Percentiles rank a stretch among this genome's conserved stretches.
These are phyloP conservation scores for Popillia japonica DNA, from an alignment of 1,140 invertebrate species.

Conservation along the genomic window DNA sequence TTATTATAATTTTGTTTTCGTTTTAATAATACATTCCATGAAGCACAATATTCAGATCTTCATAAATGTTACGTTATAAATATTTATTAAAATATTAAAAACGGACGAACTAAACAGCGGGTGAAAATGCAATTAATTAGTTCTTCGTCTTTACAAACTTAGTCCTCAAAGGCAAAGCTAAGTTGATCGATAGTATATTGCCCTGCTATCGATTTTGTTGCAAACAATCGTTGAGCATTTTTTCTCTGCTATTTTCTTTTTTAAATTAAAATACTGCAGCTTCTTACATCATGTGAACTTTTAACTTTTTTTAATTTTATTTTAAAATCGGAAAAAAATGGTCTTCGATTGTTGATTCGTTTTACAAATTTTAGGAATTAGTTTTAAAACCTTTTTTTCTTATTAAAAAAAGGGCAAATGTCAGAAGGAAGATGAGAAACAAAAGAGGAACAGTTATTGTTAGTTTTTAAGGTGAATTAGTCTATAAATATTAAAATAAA, in stretches of 20 bases:
- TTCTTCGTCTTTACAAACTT: neutral
- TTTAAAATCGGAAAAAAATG: too few relatives aligned
- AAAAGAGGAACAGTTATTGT: neutral
- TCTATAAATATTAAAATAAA: too few relatives aligned
- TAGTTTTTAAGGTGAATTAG: neutral
- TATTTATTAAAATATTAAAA: neutral
- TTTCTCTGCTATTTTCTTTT: too few relatives aligned
- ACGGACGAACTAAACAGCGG: neutral
- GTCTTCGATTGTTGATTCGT: too few relatives aligned
- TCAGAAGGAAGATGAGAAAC: neutral
- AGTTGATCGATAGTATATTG: neutral
- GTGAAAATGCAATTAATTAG: neutral
- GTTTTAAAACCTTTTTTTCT: too few relatives aligned
- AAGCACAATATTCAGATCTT: neutral
- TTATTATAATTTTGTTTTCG: too few relatives aligned
- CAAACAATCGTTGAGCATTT: too few relatives aligned
- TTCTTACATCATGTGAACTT: too few relatives aligned
- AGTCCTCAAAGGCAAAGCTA: neutral
- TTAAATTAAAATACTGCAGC: too few relatives aligned
- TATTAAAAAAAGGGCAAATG: constrained; percentile 5
- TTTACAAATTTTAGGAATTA: too few relatives aligned
- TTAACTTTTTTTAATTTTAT: too few relatives aligned
- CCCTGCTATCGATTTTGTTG: neutral
- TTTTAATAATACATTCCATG: constrained; percentile 9
- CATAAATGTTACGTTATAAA: neutral